Evolutionary conservation across 2,797 vertebrate genomes (phyloP), one percentile per base, ranked within the genome.

Genomic region (Dendrocincla tyrannina): DNA sequence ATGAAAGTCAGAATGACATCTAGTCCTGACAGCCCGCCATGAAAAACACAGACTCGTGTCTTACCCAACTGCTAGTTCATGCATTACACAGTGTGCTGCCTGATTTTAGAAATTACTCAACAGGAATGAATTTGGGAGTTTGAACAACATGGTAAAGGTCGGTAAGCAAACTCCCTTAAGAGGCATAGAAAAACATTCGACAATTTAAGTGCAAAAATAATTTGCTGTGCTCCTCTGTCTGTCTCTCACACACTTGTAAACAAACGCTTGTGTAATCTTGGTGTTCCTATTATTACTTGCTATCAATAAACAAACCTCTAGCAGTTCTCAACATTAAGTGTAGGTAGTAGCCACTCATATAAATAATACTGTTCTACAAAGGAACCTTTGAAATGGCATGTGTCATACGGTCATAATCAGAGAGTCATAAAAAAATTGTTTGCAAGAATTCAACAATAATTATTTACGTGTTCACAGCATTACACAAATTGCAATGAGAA

Each of bases 91-190:
- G 85, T 44, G 89, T 85, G 91, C 79, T 91, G 94, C 91, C 95
- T 88, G 76, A 74, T 92, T 97, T 97, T 92, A 96, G 94, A 80
- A 96, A 95, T 93, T 96, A 96, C 95, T 93, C 92, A 93, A 92
- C 87, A 62, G 87, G 82, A 95, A 95, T 95, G 93, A 96, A 94
- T 95, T 89, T 86, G 80, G 83, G 83, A 95, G 79, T 72, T 88
- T 92, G 95, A 94, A 78, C 73, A 93, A 86, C 79, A 89, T 88
- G 58, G 73, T 92, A 87, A 86, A 92, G 87, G 95, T 96, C 39
- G 62, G 69, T 93, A 92, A 95, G 93, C 79, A 91, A 92, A 92
- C 72, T 93, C 89, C 94, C 89, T 94, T 93, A 93, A 95, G 92
- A 94, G 89, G 89, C 85, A 91, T 24, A 92, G 91, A 84, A 95